Base-by-base conservation (phyloP, 2,797 vertebrate genomes). In the Yasuhikotakia modesta region DNA sequence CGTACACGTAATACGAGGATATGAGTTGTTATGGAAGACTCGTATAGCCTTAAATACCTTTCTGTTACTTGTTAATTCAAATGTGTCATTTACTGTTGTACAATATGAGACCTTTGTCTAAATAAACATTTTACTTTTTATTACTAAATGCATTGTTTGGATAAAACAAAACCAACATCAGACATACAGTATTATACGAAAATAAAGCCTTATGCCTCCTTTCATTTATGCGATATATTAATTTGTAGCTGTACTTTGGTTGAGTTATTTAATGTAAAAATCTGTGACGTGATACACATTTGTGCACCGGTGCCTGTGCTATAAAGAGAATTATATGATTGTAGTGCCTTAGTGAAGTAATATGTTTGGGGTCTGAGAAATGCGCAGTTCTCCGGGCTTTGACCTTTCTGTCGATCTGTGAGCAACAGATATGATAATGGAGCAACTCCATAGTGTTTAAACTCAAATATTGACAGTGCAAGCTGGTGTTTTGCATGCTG, bases 121-220 rank as follows among this genome's bases (percentile, higher is more conserved):
- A 88, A 88, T 88, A 88, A 88, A 88, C 86, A 80, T 85, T 86
- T 87, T 84, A 85, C 77, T 82, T 85, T 86, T 82, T 85, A 83
- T 87, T 85, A 82, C 81, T 80, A 11, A 43, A 81, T 60, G 24
- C 39, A 50, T 11, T 46, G 60, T 65, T 69, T 79, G 53, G 55
- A 43, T 11, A 27, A 27, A 27, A 27, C 2, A 27, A 27, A 27
- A 27, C 27, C 27, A 27, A 27, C 27, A 27, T 27, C 27, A 27
- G 27, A 10, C 39, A 10, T 10, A 43, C 39, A 43, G 1, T 43
- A 11, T 11, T 43, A 8, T 43, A 2, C 39, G 39, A 43, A 11
- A 43, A 43, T 43, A 43, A 43, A 10, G 39, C 8, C 39, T 11
- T 17, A 12, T 52, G 32, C 19, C 48, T 14, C 50, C 21, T 3